Conservation (phyloP, 2,888 invertebrate species). For the Calephelis perditalis region DNA sequence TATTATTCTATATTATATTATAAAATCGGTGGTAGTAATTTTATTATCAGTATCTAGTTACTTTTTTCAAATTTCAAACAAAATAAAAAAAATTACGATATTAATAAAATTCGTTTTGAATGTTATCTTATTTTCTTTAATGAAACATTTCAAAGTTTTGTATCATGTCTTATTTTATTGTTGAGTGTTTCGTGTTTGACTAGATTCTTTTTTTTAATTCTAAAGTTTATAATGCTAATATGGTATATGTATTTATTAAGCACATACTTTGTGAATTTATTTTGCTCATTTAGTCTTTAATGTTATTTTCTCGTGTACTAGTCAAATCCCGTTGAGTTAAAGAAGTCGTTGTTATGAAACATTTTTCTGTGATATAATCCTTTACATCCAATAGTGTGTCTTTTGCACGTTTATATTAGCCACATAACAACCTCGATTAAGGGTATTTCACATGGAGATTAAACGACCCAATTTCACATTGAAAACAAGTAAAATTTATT, state of each 20-base stretch:
- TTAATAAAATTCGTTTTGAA: neutral
- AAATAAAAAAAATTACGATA: too few relatives aligned
- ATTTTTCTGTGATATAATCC: slow-evolving; percentile 62
- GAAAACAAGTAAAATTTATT: too few relatives aligned
- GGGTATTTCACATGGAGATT: neutral
- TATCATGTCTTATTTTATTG: neutral
- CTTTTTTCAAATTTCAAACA: too few relatives aligned
- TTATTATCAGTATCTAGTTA: too few relatives aligned
- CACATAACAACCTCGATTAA: slow-evolving; percentile 57
- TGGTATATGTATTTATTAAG: slow-evolving; percentile 14
- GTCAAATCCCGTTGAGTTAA: slow-evolving; percentile 60
- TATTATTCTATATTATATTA: too few relatives aligned
- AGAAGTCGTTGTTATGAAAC: slow-evolving; percentile 42
- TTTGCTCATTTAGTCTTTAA: slow-evolving; percentile 47
- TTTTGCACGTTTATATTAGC: slow-evolving; percentile 50
- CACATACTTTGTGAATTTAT: slow-evolving; percentile 20
- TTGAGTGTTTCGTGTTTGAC: neutral
- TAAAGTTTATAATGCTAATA: too few relatives aligned
- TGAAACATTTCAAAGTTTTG: too few relatives aligned
- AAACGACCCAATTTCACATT: neutral
- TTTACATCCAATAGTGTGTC: slow-evolving; percentile 25
- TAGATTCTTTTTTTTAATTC: too few relatives aligned
- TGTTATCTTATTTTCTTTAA: neutral
- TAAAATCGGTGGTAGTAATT: too few relatives aligned
- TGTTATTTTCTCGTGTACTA: slow-evolving; percentile 52